These are phyloP conservation scores for Clarias batrachus DNA, from an alignment of 2,113 vertebrate species.

Conservation along the genomic window DNA sequence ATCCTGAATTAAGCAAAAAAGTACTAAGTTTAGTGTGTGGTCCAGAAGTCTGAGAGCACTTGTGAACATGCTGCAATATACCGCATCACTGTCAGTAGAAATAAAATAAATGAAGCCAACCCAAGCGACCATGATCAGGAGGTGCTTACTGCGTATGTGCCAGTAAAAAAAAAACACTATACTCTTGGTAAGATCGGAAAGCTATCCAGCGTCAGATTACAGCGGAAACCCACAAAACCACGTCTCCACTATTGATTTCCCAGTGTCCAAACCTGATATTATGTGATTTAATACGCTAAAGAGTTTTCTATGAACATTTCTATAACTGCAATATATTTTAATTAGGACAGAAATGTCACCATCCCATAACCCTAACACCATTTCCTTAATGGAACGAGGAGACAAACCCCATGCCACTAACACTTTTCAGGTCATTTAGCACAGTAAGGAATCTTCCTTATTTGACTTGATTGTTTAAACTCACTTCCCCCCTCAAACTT, in stretches of 20 bases:
- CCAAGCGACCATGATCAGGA: background rate
- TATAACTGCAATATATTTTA: background rate
- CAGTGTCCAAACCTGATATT: background rate
- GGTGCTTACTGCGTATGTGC: background rate
- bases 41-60: no score
- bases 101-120: background rate
- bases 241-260: background rate
- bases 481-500: constrained; percentile 41
- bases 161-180: background rate
- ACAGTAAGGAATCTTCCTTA: constrained; percentile 41
- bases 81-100: background rate
- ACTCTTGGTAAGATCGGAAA: background rate
- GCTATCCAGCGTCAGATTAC: background rate
- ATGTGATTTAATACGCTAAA: background rate
- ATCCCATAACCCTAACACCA: background rate
- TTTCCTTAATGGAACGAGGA: constrained; percentile 24
- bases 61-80: background rate
- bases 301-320: background rate
- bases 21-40: no score
- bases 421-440: constrained; percentile 32
- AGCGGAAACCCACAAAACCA: background rate
- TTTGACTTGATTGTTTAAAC: constrained; percentile 41
- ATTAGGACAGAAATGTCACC: background rate
- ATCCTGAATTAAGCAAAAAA: no score
- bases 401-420: constrained; percentile 7